A percentile compares a stretch with the other conserved stretches of the same genome.
Evolutionary conservation across 2,113 vertebrate species (phyloP).

Genomic region (Coptodon bakossiorum): DNA sequence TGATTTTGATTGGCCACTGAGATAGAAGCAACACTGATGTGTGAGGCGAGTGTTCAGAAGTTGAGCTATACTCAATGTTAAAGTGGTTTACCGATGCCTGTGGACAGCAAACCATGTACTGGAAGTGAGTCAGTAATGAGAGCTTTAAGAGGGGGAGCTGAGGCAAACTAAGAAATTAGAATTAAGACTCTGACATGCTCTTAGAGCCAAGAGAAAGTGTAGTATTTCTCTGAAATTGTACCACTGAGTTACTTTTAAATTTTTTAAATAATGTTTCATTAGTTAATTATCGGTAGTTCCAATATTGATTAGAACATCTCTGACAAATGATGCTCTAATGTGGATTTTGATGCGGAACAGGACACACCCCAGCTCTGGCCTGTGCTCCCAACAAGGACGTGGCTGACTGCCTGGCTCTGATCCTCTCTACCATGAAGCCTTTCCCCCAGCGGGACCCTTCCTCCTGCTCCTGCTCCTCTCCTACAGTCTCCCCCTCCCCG

Average conservation of each 20-base stretch:
- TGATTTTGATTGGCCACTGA: neutral
- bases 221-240: neutral
- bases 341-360: slow-evolving; percentile 17
- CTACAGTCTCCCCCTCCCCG: slow-evolving; percentile 76
- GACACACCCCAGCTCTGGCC: slow-evolving; percentile 96
- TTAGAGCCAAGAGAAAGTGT: neutral
- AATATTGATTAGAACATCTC: neutral
- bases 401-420: slow-evolving; percentile 98
- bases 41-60: neutral
- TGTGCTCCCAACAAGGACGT: slow-evolving; percentile 99
- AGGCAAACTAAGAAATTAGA: neutral
- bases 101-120: neutral
- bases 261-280: neutral
- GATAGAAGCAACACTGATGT: neutral
- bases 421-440: slow-evolving; percentile 99
- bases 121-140: neutral
- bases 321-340: neutral
- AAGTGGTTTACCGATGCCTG: neutral
- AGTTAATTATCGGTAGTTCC: neutral
- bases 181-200: neutral
- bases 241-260: neutral
- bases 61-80: neutral
- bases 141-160: neutral
- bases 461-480: slow-evolving; percentile 72
- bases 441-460: slow-evolving; percentile 89